Evolutionary conservation across 2,113 vertebrate genomes (phyloP).

Genomic region (Limanda limanda): DNA sequence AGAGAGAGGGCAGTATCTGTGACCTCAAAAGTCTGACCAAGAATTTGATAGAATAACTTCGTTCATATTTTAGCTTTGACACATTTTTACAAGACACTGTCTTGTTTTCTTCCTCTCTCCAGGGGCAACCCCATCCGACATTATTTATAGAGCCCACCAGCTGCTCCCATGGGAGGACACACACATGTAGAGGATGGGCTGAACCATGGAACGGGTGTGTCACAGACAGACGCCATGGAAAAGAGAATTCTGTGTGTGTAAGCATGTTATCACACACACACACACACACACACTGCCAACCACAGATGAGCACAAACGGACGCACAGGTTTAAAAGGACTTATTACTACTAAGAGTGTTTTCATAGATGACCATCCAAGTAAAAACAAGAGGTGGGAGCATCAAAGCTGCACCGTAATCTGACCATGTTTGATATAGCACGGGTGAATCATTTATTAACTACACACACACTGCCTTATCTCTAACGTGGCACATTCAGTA

Average conservation of each 20-base stretch:
- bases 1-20: too few relatives aligned
- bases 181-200: slow-evolving; percentile 66
- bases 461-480: slow-evolving; percentile 13
- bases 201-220: slow-evolving; percentile 66
- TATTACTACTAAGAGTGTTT: neutral
- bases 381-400: slow-evolving; percentile 2
- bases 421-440: neutral
- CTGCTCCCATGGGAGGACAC: slow-evolving; percentile 66
- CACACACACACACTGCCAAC: neutral
- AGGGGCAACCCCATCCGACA: slow-evolving; percentile 1
- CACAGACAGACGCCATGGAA: slow-evolving; percentile 36
- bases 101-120: slow-evolving; percentile 47
- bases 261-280: slow-evolving; percentile 7
- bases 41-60: neutral
- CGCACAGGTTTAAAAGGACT: slow-evolving; percentile 20
- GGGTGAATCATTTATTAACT: slow-evolving; percentile 15
- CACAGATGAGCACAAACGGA: slow-evolving; percentile 9
- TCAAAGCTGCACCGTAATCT: slow-evolving; percentile 14
- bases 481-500: neutral
- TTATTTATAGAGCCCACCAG: slow-evolving; percentile 75
- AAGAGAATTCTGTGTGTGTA: slow-evolving; percentile 31
- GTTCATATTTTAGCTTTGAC: neutral
- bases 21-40: neutral
- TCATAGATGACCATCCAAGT: neutral
- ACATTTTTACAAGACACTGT: slow-evolving; percentile 1